These are phyloP conservation scores for Cephus cinctus DNA, from an alignment of 1,140 invertebrate species.

Conservation along the genomic window DNA sequence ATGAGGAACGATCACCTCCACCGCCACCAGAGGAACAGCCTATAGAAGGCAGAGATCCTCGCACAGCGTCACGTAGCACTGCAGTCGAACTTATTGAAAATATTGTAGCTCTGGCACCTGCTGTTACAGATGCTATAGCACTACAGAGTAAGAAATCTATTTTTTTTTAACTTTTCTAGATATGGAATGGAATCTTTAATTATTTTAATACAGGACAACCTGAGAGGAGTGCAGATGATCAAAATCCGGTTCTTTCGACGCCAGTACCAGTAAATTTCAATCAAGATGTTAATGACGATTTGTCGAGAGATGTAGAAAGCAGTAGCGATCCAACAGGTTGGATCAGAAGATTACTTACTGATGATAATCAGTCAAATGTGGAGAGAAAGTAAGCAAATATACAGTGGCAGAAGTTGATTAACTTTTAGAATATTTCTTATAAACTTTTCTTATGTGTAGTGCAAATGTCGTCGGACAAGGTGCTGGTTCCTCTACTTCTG, in stretches of 20 bases:
- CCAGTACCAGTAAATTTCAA: conserved; percentile 39
- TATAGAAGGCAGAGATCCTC: conserved; percentile 34
- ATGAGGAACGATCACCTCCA: conserved; percentile 38
- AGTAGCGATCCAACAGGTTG: conserved; percentile 44
- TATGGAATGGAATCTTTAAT: no score
- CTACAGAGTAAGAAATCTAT: conserved; percentile 29
- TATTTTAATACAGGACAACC: conserved; percentile 23
- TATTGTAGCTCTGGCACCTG: conserved; percentile 42
- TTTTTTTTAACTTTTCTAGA: neutral
- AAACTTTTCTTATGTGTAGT: conserved; percentile 21
- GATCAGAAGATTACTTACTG: conserved; percentile 46
- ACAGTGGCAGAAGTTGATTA: neutral
- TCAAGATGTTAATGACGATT: conserved; percentile 36
- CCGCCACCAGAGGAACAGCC: conserved; percentile 35
- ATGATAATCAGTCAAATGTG: conserved; percentile 37
- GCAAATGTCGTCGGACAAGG: conserved; percentile 45
- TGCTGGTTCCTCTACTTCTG: conserved; percentile 30
- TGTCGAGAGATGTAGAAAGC: conserved; percentile 29
- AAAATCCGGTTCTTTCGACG: conserved; percentile 14
- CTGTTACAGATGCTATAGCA: conserved; percentile 36
- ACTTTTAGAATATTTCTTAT: neutral
- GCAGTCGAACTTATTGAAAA: conserved; percentile 46
- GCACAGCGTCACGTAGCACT: conserved; percentile 28
- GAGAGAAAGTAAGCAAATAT: conserved; percentile 37
- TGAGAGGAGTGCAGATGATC: conserved; percentile 29